phyloP scores from a whole-genome alignment of 2,113 vertebrate species.

The Corythornis vintsioides region DNA sequence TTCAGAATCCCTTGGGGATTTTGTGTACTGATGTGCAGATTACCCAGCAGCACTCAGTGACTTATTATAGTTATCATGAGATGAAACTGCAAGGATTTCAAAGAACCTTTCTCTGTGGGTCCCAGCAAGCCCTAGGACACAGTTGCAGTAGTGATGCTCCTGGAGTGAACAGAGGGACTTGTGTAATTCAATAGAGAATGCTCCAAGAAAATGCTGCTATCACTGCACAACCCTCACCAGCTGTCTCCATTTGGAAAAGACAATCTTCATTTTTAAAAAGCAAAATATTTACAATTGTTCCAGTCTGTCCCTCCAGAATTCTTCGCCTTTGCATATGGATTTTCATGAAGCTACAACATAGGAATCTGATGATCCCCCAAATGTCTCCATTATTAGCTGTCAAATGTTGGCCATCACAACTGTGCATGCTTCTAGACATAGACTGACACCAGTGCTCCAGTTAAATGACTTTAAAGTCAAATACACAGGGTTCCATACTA shows the following conservation, averaged over 20 bases:
- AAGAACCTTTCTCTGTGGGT: background rate
- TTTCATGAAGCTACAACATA: slow-evolving; percentile 4
- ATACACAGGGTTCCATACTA: background rate
- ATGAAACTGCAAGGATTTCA: slow-evolving; percentile 32
- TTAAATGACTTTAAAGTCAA: slow-evolving; percentile 20
- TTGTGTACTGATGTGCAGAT: background rate
- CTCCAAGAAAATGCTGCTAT: slow-evolving; percentile 37
- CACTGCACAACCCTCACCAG: slow-evolving; percentile 8
- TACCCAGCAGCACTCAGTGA: background rate
- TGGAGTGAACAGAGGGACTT: background rate
- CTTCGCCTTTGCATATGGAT: background rate
- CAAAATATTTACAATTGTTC: slow-evolving; percentile 60
- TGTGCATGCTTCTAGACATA: background rate
- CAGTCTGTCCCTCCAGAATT: slow-evolving; percentile 33
- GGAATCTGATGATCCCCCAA: background rate
- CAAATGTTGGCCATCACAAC: background rate
- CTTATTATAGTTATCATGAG: background rate
- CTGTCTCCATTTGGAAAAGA: slow-evolving; percentile 46
- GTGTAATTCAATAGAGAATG: background rate
- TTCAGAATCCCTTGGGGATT: background rate
- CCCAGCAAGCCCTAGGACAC: background rate
- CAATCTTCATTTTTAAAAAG: background rate
- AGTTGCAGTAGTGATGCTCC: background rate
- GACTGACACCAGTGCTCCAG: background rate
- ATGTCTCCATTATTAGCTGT: background rate